Evolutionary conservation across 2,797 vertebrate species (phyloP), one percentile per base, ranked within the genome.

Genomic region (Danio aesculapii): DNA sequence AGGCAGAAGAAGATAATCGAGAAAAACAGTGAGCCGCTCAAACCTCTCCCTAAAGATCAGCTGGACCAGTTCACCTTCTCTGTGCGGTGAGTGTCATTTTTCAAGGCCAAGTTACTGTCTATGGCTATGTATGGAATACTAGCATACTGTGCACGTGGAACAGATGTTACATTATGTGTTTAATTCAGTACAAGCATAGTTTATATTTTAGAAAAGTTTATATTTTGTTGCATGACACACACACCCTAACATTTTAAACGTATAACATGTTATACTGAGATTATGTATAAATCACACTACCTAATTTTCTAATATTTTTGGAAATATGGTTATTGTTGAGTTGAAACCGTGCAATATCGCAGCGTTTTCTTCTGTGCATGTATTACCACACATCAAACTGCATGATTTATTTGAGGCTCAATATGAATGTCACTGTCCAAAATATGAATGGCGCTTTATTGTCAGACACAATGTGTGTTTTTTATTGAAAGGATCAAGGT

Each of bases 31-130:
- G 86, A 87, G 74, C 85, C 88, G 81, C 55, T 68, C 79, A 84
- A 86, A 90, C 88, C 85, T 81, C 88, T 94, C 84, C 89, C 90
- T 78, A 47, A 64, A 41, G 91, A 95, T 83, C 91, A 94, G 85
- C 91, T 94, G 91, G 93, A 94, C 86, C 91, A 92, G 88, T 94
- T 92, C 86, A 92, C 91, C 9, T 94, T 95, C 89, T 93, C 93
- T 83, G 84, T 93, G 86, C 90, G 91, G 94, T 95, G 88, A 93
- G 94, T 92, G 83, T 88, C 84, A 75, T 85, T 86, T 84, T 86
- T 76, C 77, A 72, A 84, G 61, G 79, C 72, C 85, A 39, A 63
- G 44, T 70, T 44, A 10, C 43, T 67, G 9, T 53, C 44, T 70
- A n/a, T 59, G 14, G 43, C 50, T 53, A 41, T 69, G 55, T 77